These are phyloP conservation scores for Psittacula cyanocephala DNA, from an alignment of 2,113 vertebrate genomes.

Conservation along the genomic window DNA sequence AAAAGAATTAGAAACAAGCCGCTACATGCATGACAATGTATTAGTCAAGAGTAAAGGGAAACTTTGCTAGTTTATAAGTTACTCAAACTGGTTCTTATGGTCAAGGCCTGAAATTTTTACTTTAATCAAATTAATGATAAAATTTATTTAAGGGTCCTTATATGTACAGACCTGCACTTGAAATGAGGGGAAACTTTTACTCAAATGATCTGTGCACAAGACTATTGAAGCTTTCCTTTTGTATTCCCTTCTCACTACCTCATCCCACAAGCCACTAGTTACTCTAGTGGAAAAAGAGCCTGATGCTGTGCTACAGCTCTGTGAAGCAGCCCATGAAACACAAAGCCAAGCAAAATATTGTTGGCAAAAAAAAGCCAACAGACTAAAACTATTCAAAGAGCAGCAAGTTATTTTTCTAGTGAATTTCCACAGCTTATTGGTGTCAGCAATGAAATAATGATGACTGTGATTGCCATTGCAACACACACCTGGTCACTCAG, in stretches of 20 bases:
- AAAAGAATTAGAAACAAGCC: background rate
- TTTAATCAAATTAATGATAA: background rate
- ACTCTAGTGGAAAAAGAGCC: background rate
- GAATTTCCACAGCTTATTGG: background rate
- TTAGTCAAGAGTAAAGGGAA: background rate
- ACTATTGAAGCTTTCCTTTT: background rate
- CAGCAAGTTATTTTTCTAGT: background rate
- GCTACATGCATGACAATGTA: background rate
- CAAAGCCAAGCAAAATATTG: background rate
- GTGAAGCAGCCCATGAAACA: background rate
- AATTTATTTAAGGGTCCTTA: background rate
- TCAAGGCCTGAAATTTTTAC: background rate
- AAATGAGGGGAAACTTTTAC: background rate
- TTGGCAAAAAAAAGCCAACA: background rate
- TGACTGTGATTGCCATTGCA: constrained; percentile 24
- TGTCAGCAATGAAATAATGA: background rate
- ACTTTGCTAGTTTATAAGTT: background rate
- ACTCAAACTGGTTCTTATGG: background rate
- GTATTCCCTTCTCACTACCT: background rate
- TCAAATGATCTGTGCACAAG: background rate
- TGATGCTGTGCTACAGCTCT: background rate
- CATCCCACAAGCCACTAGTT: background rate
- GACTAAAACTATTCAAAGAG: background rate
- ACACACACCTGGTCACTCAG: background rate
- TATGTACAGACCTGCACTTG: background rate